These are phyloP conservation scores for Teleogryllus oceanicus DNA, from an alignment of 2,888 invertebrate genomes.

Conservation along the genomic window DNA sequence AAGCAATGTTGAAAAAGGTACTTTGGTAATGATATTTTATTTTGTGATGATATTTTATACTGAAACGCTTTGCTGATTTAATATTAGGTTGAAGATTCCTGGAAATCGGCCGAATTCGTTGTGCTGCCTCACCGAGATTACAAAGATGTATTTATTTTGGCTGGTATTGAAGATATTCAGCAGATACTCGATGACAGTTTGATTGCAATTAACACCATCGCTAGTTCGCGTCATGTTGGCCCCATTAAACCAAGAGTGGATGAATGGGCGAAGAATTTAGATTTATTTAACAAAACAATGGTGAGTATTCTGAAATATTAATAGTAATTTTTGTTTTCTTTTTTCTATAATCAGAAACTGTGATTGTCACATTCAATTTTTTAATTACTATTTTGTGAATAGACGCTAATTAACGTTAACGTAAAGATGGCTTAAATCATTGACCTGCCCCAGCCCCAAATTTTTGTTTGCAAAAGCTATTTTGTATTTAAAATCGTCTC, in stretches of 20 bases:
- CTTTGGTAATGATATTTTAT: neutral
- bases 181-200: slow-evolving; percentile 78
- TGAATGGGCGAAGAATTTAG: slow-evolving; percentile 73
- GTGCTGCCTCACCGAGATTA: slow-evolving; percentile 75
- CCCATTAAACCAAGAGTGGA: slow-evolving; percentile 79
- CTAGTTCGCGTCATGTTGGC: slow-evolving; percentile 79
- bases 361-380: neutral
- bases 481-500: no score
- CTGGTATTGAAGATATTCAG: slow-evolving; percentile 81
- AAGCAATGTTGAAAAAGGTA: slow-evolving; percentile 72
- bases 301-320: slow-evolving; percentile 51
- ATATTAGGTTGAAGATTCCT: slow-evolving; percentile 71
- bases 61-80: neutral
- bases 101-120: slow-evolving; percentile 75
- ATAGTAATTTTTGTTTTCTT: neutral
- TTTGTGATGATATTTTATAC: slow-evolving; percentile 12
- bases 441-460: no score
- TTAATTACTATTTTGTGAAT: neutral
- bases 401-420: neutral
- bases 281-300: slow-evolving; percentile 77
- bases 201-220: slow-evolving; percentile 81
- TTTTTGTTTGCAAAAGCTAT: no score
- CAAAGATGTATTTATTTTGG: slow-evolving; percentile 79
- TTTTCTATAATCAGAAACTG: no score
- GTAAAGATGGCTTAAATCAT: no score